Evolutionary conservation across 2,113 vertebrate species (phyloP).

Genomic region (Ophthalmolycus amberensis): DNA sequence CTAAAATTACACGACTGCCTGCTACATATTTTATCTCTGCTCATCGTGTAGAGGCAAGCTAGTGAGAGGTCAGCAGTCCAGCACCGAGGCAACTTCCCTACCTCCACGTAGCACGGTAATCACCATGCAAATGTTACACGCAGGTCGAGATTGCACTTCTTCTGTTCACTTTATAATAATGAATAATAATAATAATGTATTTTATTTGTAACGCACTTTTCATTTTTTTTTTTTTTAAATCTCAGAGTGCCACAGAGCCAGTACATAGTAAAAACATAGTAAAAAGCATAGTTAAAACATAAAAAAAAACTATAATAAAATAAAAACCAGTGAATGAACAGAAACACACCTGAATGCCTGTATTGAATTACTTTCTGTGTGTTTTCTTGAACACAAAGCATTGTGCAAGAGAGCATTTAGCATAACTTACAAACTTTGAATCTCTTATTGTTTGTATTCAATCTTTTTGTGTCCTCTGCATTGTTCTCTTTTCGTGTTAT

Average conservation of each 20-base stretch:
- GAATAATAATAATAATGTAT: too few relatives aligned
- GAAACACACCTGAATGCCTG: neutral
- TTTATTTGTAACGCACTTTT: too few relatives aligned
- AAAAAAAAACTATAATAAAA: too few relatives aligned
- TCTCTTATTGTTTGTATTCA: neutral
- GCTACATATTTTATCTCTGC: slow-evolving; percentile 78
- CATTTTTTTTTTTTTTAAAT: too few relatives aligned
- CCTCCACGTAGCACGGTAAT: slow-evolving; percentile 17
- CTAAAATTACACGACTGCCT: slow-evolving; percentile 76
- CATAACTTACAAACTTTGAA: neutral
- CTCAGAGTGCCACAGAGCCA: too few relatives aligned
- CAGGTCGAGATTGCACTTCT: slow-evolving; percentile 14
- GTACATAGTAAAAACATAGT: too few relatives aligned
- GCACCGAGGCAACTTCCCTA: slow-evolving; percentile 23
- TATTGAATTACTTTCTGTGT: neutral
- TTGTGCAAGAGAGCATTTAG: neutral
- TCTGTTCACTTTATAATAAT: slow-evolving; percentile 31
- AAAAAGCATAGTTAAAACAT: too few relatives aligned
- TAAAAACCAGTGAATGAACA: too few relatives aligned
- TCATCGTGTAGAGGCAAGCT: slow-evolving; percentile 60
- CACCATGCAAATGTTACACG: slow-evolving; percentile 21
- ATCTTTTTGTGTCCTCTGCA: neutral
- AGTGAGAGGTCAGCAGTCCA: slow-evolving; percentile 72
- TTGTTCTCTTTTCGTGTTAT: neutral
- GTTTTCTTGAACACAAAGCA: neutral